Conservation (phyloP, 1,140 invertebrate genomes). For the Papilio helenus region DNA sequence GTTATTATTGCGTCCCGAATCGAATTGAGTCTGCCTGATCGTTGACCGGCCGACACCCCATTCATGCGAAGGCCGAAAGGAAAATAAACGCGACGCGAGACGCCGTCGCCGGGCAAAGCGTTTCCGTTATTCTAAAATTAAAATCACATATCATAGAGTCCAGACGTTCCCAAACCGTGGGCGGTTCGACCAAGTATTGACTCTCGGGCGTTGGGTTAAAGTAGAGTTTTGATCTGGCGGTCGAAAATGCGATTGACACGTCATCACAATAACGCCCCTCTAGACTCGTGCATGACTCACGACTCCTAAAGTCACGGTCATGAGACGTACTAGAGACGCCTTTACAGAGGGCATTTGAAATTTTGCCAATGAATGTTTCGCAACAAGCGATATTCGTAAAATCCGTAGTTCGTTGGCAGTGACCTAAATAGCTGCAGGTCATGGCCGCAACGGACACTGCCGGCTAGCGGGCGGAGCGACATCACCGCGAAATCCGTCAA, state of each 20-base stretch:
- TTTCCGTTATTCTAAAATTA: conserved; percentile 78
- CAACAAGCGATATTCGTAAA: conserved; percentile 76
- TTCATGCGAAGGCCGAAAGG: conserved; percentile 73
- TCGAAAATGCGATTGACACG: conserved; percentile 17
- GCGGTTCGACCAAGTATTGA: neutral
- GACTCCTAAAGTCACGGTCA: conserved; percentile 46
- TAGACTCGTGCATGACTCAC: conserved; percentile 62
- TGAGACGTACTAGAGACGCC: conserved; percentile 79
- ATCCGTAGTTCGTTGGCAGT: conserved; percentile 67
- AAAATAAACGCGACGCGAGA: conserved; percentile 63
- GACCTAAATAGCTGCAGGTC: conserved; percentile 74
- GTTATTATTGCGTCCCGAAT: conserved; percentile 67
- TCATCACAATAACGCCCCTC: conserved; percentile 55
- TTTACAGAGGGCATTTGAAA: conserved; percentile 68
- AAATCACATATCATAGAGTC: conserved; percentile 59
- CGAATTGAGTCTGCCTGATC: conserved; percentile 61
- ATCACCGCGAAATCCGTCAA: conserved; percentile 41
- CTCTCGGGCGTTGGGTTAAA: conserved; percentile 41
- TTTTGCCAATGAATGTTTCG: conserved; percentile 78
- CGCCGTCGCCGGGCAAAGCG: conserved; percentile 47
- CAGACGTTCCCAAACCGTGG: conserved; percentile 39
- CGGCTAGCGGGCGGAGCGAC: conserved; percentile 56
- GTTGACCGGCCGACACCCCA: conserved; percentile 71
- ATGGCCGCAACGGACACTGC: conserved; percentile 55
- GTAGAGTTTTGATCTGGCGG: neutral